Evolutionary conservation across 2,113 vertebrate species (phyloP).

Genomic region (Thamnaconus septentrionalis): DNA sequence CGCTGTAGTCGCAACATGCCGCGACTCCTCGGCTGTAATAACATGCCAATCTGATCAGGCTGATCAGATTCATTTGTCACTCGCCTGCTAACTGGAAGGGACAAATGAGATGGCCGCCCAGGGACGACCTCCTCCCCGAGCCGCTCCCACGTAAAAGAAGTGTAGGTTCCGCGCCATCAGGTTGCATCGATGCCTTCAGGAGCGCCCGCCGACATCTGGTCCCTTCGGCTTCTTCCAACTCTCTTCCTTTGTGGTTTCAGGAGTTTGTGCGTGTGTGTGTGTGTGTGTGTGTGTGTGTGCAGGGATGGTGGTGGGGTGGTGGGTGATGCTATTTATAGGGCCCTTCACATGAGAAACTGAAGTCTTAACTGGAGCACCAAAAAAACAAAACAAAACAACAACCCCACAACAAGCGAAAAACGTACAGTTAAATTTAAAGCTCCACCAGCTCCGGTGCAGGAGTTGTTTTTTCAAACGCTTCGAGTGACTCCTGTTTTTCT

Average conservation of each 20-base stretch:
- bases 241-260: slow-evolving; percentile 20
- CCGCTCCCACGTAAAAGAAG: slow-evolving; percentile 38
- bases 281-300: not conserved
- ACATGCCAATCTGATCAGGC: slow-evolving; percentile 14
- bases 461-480: too few species aligned
- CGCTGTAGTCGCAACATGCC: too few species aligned
- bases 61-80: slow-evolving; percentile 65
- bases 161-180: slow-evolving; percentile 60
- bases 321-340: slow-evolving; percentile 42
- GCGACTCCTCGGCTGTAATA: too few species aligned
- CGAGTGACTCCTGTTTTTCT: too few species aligned
- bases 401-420: too few species aligned
- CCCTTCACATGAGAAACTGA: slow-evolving; percentile 46
- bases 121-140: slow-evolving; percentile 33
- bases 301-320: not conserved
- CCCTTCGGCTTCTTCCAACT: slow-evolving; percentile 28
- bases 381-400: not conserved
- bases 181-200: slow-evolving; percentile 58
- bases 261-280: not conserved
- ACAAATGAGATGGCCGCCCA: slow-evolving; percentile 26
- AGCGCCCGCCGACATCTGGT: slow-evolving; percentile 55
- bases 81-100: slow-evolving; percentile 26
- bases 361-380: slow-evolving; percentile 48
- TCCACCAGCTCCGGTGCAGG: too few species aligned
- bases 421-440: too few species aligned